Base-by-base conservation (phyloP, 2,113 vertebrate species). In the Phainopepla nitens region DNA sequence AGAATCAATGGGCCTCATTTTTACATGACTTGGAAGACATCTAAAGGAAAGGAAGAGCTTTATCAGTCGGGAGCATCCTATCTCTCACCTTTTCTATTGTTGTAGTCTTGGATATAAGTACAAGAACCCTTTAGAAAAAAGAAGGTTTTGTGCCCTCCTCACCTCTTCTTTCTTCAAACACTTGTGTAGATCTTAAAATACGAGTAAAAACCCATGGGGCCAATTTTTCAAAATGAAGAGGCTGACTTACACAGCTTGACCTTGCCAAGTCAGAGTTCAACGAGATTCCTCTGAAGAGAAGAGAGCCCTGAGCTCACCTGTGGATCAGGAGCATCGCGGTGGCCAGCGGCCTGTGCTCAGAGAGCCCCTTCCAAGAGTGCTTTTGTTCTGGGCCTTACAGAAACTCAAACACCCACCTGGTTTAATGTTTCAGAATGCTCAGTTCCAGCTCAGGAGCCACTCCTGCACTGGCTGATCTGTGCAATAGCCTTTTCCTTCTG, bases 81-180 rank as follows among this genome's bases (percentile, higher is more conserved):
- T 13, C 82, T 97, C 83, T 97, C 65, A 91, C 92, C 80, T 94
- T 86, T 92, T 87, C 80, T 94, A 89, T 94, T 96, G 82, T 92
- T 94, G 83, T 82, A 96, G 61, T 84, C 95, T 91, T 92, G 87
- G 86, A 87, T 93, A 56, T 44, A 93, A 87, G 60, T 93, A 78
- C 72, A 91, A 94, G 96, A 87, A 89, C 89, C 25, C 44, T 62
- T 91, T 79, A 80, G 82, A 81, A 94, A 86, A 73, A 58, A 47
- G 54, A 83, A 82, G 89, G 20, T 72, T 96, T 95, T 72, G 57
- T 97, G 95, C 95, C 96, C 95, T 97, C 93, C 91, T 97, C 93
- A 96, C 96, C 96, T 95, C 89, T 91, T 85, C 89, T 60, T 85
- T 79, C 70, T 96, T 96, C 94, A 92, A 91, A 95, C 60, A 60